phyloP scores from a whole-genome alignment of 1,140 invertebrate genomes.

The Octopus bimaculoides region DNA sequence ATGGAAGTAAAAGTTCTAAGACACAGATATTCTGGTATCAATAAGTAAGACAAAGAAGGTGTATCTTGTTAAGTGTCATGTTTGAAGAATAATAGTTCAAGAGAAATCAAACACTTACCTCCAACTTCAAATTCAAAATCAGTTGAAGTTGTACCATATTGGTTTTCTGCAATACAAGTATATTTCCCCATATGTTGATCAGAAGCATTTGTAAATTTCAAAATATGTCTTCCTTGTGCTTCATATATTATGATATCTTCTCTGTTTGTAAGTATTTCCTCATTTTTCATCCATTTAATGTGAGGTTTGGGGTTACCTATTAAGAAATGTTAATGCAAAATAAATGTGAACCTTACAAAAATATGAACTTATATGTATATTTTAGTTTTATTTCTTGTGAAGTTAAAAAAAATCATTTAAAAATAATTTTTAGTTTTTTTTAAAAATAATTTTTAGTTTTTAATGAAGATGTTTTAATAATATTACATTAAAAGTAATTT shows the following conservation, averaged over 20 bases:
- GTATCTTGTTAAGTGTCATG: neutral
- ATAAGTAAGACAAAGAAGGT: too few relatives aligned
- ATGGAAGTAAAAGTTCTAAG: too few relatives aligned
- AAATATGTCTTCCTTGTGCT: slow-evolving; percentile 31
- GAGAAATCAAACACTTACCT: slow-evolving; percentile 24
- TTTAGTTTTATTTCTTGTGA: too few relatives aligned
- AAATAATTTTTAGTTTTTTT: too few relatives aligned
- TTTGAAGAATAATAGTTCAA: neutral
- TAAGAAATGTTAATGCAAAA: neutral
- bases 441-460: too few relatives aligned
- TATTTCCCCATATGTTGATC: slow-evolving; percentile 43
- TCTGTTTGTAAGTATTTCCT: slow-evolving; percentile 32
- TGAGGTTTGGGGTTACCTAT: slow-evolving; percentile 62
- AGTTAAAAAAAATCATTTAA: too few relatives aligned
- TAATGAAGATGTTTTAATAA: too few relatives aligned
- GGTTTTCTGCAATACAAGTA: slow-evolving; percentile 43
- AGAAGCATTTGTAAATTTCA: slow-evolving; percentile 32
- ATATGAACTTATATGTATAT: too few relatives aligned
- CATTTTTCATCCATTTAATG: slow-evolving; percentile 70
- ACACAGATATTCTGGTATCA: too few relatives aligned
- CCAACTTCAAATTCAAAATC: slow-evolving; percentile 27
- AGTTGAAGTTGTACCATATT: slow-evolving; percentile 32
- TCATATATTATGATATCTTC: slow-evolving; percentile 31
- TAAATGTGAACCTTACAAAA: too few relatives aligned
- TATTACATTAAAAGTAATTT: too few relatives aligned